Conservation (phyloP, 2,113 vertebrate species). For the Nothobranchius furzeri region DNA sequence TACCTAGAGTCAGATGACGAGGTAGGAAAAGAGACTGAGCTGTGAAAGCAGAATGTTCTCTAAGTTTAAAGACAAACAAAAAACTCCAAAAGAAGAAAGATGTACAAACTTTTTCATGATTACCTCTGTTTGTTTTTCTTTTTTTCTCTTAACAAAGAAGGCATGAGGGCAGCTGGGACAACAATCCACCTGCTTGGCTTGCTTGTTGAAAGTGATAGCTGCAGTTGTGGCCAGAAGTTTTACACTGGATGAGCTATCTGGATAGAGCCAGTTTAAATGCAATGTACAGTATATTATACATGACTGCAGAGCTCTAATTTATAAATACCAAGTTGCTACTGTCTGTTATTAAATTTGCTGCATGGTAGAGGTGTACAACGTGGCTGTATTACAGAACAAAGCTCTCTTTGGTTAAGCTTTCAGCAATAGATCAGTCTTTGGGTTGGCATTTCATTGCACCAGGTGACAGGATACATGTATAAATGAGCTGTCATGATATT, state of each 20-base stretch:
- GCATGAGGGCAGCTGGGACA: background rate
- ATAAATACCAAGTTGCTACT: background rate
- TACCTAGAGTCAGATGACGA: constrained; percentile 78
- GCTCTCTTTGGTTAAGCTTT: constrained; percentile 8
- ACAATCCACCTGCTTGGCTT: constrained; percentile 23
- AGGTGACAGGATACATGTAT: constrained; percentile 22
- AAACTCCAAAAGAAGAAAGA: background rate
- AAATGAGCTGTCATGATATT: background rate
- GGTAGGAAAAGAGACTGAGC: constrained; percentile 76
- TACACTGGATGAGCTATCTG: constrained; percentile 16
- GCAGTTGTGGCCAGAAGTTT: constrained; percentile 9
- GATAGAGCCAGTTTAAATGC: constrained; percentile 14
- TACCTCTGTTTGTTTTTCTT: constrained; percentile 4
- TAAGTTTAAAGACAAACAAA: background rate
- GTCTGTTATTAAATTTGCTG: constrained; percentile 19
- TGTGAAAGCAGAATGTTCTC: constrained; percentile 53
- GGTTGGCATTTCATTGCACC: constrained; percentile 46
- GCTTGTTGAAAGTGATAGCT: constrained; percentile 21
- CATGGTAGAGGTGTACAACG: constrained; percentile 32
- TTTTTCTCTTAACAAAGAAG: background rate
- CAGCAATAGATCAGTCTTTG: constrained; percentile 1
- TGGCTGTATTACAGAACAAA: constrained; percentile 25
- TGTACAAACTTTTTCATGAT: background rate
- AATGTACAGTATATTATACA: constrained; percentile 1
- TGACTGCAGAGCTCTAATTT: constrained; percentile 11